Conservation (phyloP, 2,113 vertebrate species). For the Lepisosteus osseus region DNA sequence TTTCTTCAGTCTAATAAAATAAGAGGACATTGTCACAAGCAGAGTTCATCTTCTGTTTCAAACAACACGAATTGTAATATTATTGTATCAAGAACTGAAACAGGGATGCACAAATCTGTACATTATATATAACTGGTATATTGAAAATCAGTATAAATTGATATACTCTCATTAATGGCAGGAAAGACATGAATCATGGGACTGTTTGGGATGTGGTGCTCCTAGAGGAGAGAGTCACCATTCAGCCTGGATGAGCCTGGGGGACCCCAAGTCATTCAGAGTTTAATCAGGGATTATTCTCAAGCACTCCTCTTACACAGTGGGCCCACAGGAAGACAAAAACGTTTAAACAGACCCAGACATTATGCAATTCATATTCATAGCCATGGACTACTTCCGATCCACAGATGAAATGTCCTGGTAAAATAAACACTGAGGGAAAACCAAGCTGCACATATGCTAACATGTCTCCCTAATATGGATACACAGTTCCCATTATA, state of each 20-base stretch:
- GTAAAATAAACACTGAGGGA: conserved; percentile 40
- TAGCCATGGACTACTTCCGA: conserved; percentile 67
- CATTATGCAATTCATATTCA: conserved; percentile 51
- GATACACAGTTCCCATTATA: no score
- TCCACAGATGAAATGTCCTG: conserved; percentile 64
- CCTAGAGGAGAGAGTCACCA: conserved; percentile 14
- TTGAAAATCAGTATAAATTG: no score
- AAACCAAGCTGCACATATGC: background rate
- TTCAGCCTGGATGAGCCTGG: conserved; percentile 69
- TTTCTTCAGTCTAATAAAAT: conserved; percentile 81
- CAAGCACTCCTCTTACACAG: conserved; percentile 59
- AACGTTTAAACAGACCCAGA: conserved; percentile 67
- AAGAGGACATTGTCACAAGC: conserved; percentile 14
- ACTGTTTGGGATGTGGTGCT: no score
- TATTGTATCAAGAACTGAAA: no score
- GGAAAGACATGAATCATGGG: no score
- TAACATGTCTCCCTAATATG: background rate
- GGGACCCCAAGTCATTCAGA: conserved; percentile 61
- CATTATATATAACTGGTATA: no score
- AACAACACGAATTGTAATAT: no score
- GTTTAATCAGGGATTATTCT: conserved; percentile 55
- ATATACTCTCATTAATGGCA: no score
- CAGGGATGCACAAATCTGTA: no score
- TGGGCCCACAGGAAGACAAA: conserved; percentile 66
- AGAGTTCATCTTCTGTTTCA: no score